These are phyloP conservation scores for Ornithorhynchus anatinus DNA, from an alignment of 2,113 vertebrate species.

Conservation along the genomic window DNA sequence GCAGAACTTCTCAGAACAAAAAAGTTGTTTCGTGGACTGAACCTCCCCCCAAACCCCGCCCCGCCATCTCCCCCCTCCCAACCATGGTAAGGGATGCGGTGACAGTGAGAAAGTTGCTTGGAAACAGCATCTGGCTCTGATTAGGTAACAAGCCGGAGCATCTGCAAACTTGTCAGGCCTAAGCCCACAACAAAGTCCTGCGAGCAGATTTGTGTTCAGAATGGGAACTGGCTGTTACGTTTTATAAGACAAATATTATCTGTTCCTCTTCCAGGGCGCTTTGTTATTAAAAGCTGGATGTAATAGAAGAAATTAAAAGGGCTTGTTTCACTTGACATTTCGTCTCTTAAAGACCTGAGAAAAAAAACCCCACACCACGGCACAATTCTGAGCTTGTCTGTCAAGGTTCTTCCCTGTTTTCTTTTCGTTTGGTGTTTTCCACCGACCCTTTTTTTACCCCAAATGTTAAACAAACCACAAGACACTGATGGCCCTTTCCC, in stretches of 20 bases:
- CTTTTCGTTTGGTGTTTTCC: slow-evolving; percentile 25
- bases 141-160: slow-evolving; percentile 56
- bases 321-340: slow-evolving; percentile 65
- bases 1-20: neutral
- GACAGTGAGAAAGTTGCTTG: slow-evolving; percentile 5
- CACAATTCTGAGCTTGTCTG: neutral
- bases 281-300: slow-evolving; percentile 61
- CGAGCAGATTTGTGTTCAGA: slow-evolving; percentile 35
- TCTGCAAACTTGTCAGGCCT: slow-evolving; percentile 56
- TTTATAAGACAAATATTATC: slow-evolving; percentile 70
- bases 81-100: neutral
- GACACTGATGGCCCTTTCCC: neutral
- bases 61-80: neutral
- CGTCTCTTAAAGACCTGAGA: slow-evolving; percentile 40
- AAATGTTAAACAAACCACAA: neutral
- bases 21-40: neutral
- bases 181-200: slow-evolving; percentile 49
- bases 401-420: slow-evolving; percentile 14
- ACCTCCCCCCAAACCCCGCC: neutral
- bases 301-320: slow-evolving; percentile 65
- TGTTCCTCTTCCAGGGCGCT: slow-evolving; percentile 61
- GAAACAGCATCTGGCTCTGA: slow-evolving; percentile 53
- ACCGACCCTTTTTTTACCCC: neutral
- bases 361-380: neutral
- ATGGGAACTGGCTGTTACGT: slow-evolving; percentile 51